Percentiles rank a stretch among this genome's conserved stretches.
These are phyloP conservation scores for Lampropteryx suffumata DNA, from an alignment of 2,888 invertebrate genomes.

Conservation along the genomic window DNA sequence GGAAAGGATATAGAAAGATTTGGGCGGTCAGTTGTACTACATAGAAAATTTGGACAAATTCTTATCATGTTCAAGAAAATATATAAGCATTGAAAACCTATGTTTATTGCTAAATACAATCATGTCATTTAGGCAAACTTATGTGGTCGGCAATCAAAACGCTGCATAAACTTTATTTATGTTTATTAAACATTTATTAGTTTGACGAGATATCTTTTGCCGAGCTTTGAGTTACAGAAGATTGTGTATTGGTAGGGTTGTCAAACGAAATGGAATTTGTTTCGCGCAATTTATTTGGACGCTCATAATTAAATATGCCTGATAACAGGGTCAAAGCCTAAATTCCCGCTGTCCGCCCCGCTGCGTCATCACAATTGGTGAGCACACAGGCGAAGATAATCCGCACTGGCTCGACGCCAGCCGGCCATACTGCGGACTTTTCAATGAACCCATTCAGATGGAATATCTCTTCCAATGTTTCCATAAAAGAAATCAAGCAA, in stretches of 20 bases:
- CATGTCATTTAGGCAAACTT: too few relatives aligned
- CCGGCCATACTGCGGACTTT: constrained; percentile 78
- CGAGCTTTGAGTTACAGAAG: too few relatives aligned
- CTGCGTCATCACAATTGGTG: constrained; percentile 76
- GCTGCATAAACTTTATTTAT: too few relatives aligned
- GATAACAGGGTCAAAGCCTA: constrained; percentile 59
- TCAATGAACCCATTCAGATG: constrained; percentile 78
- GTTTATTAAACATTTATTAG: too few relatives aligned
- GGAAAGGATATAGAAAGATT: constrained; percentile 8
- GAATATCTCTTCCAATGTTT: constrained; percentile 79
- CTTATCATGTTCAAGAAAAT: too few relatives aligned
- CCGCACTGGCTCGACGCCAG: constrained; percentile 73
- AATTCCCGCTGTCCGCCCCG: constrained; percentile 51
- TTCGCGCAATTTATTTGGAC: constrained; percentile 16
- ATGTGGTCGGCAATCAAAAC: too few relatives aligned
- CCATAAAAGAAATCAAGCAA: constrained; percentile 76
- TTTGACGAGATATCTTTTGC: too few relatives aligned
- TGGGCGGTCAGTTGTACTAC: not conserved
- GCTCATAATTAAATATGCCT: constrained; percentile 51
- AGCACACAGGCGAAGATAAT: constrained; percentile 72
- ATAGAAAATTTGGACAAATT: not conserved
- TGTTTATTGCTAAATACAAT: too few relatives aligned
- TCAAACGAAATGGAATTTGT: constrained; percentile 14
- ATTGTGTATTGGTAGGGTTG: constrained; percentile 1
- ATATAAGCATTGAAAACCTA: too few relatives aligned